phyloP scores from a whole-genome alignment of 2,113 vertebrate species.

The Catharus bicknelli region DNA sequence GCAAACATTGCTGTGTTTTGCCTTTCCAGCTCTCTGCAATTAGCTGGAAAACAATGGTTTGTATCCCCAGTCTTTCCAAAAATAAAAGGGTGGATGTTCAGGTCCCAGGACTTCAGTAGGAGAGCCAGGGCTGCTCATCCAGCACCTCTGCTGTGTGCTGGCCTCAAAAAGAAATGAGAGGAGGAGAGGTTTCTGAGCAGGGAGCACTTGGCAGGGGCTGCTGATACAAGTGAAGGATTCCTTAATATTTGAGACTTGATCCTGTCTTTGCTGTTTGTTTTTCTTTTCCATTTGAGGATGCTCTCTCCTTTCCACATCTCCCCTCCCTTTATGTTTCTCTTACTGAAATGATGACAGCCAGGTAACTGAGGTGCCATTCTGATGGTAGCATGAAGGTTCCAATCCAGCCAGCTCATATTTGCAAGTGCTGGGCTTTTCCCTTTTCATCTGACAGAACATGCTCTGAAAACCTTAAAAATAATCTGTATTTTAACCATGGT shows the following conservation, averaged over 20 bases:
- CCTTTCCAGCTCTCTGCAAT: not conserved
- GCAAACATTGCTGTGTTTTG: conserved; percentile 16
- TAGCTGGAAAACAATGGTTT: not conserved
- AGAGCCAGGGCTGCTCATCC: not conserved
- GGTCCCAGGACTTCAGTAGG: not conserved
- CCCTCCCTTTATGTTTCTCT: not conserved
- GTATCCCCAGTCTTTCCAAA: not conserved
- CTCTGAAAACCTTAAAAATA: not conserved
- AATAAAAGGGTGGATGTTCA: not conserved
- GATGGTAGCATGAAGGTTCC: not conserved
- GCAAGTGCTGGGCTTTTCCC: not conserved
- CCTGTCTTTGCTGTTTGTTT: not conserved
- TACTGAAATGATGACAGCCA: not conserved
- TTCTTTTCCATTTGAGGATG: not conserved
- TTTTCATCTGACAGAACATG: not conserved
- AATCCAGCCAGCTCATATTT: not conserved
- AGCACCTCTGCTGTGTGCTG: not conserved
- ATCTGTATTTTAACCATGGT: not conserved
- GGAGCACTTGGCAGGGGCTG: not conserved
- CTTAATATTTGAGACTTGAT: not conserved
- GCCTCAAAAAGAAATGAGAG: not conserved
- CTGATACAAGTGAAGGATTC: not conserved
- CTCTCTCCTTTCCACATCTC: not conserved
- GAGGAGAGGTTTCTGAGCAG: not conserved
- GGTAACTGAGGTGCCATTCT: not conserved